Percentiles rank a stretch among this genome's conserved stretches.
Conservation (phyloP, 92 coral and sea anemone species). For the Plumapathes pennacea region DNA sequence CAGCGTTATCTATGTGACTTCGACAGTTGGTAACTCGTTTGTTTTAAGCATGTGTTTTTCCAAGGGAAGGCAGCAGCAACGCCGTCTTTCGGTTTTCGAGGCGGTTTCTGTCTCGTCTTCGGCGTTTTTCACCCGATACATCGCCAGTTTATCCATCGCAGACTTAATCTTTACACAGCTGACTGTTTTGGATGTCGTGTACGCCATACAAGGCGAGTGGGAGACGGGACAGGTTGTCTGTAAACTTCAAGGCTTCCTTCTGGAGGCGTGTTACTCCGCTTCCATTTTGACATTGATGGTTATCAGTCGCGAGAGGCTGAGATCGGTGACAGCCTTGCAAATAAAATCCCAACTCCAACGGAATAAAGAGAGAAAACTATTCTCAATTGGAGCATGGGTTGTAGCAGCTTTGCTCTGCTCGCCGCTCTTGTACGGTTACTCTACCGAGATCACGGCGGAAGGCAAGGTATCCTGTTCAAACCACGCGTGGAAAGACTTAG, state of each 20-base stretch:
- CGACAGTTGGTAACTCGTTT: conserved; percentile 58
- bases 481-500: conserved; percentile 44
- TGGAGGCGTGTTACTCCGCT: conserved; percentile 75
- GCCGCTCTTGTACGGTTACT: conserved; percentile 63
- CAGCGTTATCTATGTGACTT: conserved; percentile 36
- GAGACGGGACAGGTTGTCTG: conserved; percentile 45
- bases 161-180: conserved; percentile 72
- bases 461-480: conserved; percentile 38
- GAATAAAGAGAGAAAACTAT: conserved; percentile 38
- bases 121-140: conserved; percentile 60
- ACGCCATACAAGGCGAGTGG: conserved; percentile 47
- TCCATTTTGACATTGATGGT: conserved; percentile 73
- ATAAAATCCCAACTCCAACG: conserved; percentile 48
- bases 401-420: conserved; percentile 57
- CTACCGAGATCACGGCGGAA: conserved; percentile 1
- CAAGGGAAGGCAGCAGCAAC: conserved; percentile 26
- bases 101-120: conserved; percentile 34
- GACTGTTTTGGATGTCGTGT: conserved; percentile 58
- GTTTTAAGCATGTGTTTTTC: conserved; percentile 55
- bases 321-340: conserved; percentile 37
- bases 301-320: conserved; percentile 67
- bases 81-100: no score
- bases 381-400: conserved; percentile 35
- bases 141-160: conserved; percentile 67
- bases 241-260: conserved; percentile 62